phyloP scores from a whole-genome alignment of 2,113 vertebrate genomes.

The Actenoides lindsayi region DNA sequence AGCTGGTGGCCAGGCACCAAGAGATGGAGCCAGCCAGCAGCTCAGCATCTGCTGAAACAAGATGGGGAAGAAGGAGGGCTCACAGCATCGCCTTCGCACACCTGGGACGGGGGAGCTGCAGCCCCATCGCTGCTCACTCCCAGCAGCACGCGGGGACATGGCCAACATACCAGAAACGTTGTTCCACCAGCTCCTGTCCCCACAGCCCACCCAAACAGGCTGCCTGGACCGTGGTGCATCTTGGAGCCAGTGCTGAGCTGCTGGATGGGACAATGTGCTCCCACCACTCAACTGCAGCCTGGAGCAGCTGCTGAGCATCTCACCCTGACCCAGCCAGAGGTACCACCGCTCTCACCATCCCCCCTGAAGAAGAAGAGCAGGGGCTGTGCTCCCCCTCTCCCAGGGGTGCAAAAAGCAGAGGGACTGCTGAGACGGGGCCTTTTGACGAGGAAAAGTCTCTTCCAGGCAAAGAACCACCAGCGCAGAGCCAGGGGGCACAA shows the following conservation, averaged over 20 bases:
- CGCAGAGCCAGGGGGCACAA: accelerated
- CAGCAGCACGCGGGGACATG: not conserved
- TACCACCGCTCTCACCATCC: accelerated
- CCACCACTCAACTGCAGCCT: not conserved
- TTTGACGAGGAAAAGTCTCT: not conserved
- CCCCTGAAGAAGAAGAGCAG: not conserved
- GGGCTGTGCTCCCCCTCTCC: not conserved
- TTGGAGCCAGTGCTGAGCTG: accelerated
- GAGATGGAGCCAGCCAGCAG: not conserved
- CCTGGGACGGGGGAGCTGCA: not conserved
- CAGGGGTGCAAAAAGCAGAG: not conserved
- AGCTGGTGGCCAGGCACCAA: not conserved
- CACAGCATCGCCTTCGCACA: not conserved
- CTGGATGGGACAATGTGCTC: not conserved
- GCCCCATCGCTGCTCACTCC: accelerated
- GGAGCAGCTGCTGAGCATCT: not conserved
- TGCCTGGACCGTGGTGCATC: accelerated
- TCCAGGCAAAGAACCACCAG: not conserved
- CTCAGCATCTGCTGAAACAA: not conserved
- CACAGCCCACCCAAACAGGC: accelerated
- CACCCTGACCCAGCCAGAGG: accelerated
- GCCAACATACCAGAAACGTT: not conserved
- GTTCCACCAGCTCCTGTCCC: not conserved
- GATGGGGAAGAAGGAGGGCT: not conserved
- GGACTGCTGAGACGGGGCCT: accelerated